Evolutionary conservation across 2,797 vertebrate genomes (phyloP), one percentile per base, ranked within the genome.

Genomic region (Chloroceryle amazona): DNA sequence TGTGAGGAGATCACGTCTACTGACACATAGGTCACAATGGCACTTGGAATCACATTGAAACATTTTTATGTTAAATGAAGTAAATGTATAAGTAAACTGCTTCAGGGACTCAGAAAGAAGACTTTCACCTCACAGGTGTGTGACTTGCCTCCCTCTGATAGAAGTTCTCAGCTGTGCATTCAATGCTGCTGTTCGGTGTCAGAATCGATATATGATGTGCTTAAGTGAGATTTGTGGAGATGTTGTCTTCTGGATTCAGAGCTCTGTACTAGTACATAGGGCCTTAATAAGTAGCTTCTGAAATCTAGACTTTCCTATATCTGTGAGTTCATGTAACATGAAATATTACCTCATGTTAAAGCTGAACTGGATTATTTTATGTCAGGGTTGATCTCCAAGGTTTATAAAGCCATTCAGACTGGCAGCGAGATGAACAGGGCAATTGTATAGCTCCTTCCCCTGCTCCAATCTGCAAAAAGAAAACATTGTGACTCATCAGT

Each of bases 351-450:
- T 41, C 57, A 33, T 22, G n/a, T 42, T 86, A 74, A 85, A 89
- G 81, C 74, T 68, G 67, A 85, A 62, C 49, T 78, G 71, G 74
- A 90, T 89, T 95, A 57, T 82, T 86, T 23, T 62, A 51, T 81
- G 91, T 85, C 83, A 65, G 42, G 57, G 25, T 92, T 87, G 76
- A 89, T 93, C 81, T 75, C 46, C 46, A 20, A 58, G 52, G 44
- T 65, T 94, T 93, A 68, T 54, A 89, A 94, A 92, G 65, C 81
- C 71, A 15, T 66, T 93, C 86, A 80, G 74, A 54, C 44, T 44
- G 83, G 88, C 90, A 85, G 81, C 3, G 19, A 95, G 90, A 96
- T 90, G 92, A 95, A 89, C 93, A 92, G 90, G 71, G 94, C 86
- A 71, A 81, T 71, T 80, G 74, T 74, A 25, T 9, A 76, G 60